Evolutionary conservation across 2,888 invertebrate species (phyloP).

Genomic region (Blastobasis lacticolella): DNA sequence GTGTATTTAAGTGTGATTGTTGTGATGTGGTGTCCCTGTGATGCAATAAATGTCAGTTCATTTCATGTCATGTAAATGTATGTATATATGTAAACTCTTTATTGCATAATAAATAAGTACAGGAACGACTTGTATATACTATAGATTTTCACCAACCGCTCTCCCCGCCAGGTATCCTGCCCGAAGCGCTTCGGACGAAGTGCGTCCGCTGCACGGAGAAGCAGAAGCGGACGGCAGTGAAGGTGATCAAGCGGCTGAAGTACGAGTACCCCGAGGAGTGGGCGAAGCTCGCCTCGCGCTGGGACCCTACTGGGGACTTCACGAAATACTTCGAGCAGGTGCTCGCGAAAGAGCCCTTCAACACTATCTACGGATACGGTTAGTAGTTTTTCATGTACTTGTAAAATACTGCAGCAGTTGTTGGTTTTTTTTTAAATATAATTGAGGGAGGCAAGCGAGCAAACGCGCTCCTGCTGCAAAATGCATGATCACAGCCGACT

Average conservation of each 20-base stretch:
- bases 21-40: too few species aligned
- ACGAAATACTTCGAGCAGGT: constrained; percentile 63
- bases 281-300: constrained; percentile 77
- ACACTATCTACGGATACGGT: constrained; percentile 49
- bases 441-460: too few species aligned
- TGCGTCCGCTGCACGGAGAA: constrained; percentile 78
- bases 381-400: constrained; percentile 11
- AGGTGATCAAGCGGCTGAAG: constrained; percentile 78
- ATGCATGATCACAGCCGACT: too few species aligned
- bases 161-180: constrained; percentile 74
- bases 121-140: too few species aligned
- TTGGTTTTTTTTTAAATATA: too few species aligned
- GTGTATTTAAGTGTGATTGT: too few species aligned
- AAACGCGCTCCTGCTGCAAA: too few species aligned
- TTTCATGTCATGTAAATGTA: too few species aligned
- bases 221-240: constrained; percentile 79
- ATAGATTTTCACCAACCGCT: not conserved
- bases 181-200: constrained; percentile 79
- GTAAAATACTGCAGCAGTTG: too few species aligned
- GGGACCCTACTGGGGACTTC: constrained; percentile 81
- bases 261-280: constrained; percentile 78
- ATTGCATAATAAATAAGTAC: too few species aligned
- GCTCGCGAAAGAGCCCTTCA: constrained; percentile 52
- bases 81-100: too few species aligned
- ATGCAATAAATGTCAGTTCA: too few species aligned